Conservation (phyloP, 2,797 vertebrate genomes). For the Catamblyrhynchus diadema region DNA sequence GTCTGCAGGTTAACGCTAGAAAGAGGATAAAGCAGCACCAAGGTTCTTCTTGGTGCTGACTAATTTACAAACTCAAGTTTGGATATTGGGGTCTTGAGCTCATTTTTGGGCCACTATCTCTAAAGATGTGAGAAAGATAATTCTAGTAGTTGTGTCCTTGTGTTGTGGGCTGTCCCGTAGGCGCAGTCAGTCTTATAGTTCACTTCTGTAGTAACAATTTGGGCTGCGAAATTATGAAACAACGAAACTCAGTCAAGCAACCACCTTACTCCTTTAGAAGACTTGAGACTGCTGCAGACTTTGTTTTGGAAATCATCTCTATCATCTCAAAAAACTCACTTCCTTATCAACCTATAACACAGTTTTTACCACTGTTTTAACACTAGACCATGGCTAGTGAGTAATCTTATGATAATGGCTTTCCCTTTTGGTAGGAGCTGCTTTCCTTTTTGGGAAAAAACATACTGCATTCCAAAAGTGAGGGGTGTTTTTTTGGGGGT, state of each 20-base stretch:
- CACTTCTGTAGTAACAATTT: not conserved
- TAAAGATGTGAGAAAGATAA: not conserved
- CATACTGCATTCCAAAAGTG: not conserved
- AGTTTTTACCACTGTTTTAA: not conserved
- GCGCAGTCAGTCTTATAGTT: not conserved
- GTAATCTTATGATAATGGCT: not conserved
- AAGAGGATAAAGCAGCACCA: not conserved
- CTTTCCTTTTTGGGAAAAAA: not conserved
- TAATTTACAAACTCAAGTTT: not conserved
- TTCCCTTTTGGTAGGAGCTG: not conserved
- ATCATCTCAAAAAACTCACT: not conserved
- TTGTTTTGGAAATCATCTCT: not conserved
- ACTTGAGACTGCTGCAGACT: not conserved
- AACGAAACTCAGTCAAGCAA: not conserved
- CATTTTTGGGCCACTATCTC: not conserved
- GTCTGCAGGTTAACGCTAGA: not conserved
- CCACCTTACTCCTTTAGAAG: not conserved
- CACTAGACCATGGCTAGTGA: not conserved
- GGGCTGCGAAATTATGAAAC: not conserved
- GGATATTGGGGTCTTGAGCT: not conserved
- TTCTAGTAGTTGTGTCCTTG: not conserved
- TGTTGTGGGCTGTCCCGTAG: not conserved
- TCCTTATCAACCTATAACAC: not conserved
- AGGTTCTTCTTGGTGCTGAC: not conserved
- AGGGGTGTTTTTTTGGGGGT: not conserved